Percentiles rank a stretch among this genome's conserved stretches.
phyloP scores from a whole-genome alignment of 2,888 invertebrate genomes.

The Ecdyonurus torrentis region DNA sequence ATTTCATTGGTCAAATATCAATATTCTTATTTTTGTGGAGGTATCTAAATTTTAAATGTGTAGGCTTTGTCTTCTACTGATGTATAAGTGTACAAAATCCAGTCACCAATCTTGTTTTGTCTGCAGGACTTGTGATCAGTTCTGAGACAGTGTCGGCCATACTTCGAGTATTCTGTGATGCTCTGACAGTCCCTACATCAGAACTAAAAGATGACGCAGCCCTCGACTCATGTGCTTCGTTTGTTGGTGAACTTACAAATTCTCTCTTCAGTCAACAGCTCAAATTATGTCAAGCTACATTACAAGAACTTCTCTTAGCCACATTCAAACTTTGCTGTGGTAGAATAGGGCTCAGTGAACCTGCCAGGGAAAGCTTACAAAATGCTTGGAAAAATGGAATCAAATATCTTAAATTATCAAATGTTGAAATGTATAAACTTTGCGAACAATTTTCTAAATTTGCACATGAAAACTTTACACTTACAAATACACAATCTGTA shows the following conservation, averaged over 20 bases:
- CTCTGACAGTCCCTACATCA: conserved; percentile 16
- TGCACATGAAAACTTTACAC: neutral
- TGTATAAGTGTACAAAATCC: neutral
- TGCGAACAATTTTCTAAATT: neutral
- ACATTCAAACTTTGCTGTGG: conserved; percentile 5
- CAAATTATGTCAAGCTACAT: neutral
- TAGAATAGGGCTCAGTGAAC: neutral
- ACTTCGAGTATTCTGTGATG: conserved; percentile 24
- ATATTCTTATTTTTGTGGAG: too few species aligned
- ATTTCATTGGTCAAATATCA: too few species aligned
- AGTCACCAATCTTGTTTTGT: too few species aligned
- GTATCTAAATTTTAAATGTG: neutral
- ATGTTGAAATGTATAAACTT: neutral
- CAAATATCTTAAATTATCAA: neutral
- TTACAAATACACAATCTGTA: neutral
- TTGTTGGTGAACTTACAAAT: conserved; percentile 7
- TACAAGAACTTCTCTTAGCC: conserved; percentile 1
- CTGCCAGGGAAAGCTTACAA: conserved; percentile 13
- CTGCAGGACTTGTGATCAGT: conserved; percentile 29
- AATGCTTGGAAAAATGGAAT: conserved; percentile 19
- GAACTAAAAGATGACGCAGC: neutral
- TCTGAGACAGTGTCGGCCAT: conserved; percentile 26
- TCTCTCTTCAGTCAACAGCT: conserved; percentile 5
- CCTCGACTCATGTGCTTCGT: conserved; percentile 6
- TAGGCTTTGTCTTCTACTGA: neutral